Percentiles rank a stretch among this genome's conserved stretches.
These are phyloP conservation scores for Anguilla marmorata DNA, from an alignment of 2,797 vertebrate genomes.

Conservation along the genomic window DNA sequence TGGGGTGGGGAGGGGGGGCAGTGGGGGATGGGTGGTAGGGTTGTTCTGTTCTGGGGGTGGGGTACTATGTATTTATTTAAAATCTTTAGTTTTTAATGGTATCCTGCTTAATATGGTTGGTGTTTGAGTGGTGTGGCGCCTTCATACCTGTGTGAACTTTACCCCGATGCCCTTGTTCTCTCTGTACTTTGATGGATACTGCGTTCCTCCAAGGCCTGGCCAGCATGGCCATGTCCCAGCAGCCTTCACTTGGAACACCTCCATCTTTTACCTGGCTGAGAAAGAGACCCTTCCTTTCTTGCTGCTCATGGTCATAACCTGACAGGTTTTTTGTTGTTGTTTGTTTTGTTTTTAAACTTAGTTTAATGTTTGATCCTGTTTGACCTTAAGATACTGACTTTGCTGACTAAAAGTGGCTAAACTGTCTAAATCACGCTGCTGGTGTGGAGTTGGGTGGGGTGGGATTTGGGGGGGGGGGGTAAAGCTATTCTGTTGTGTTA, in stretches of 20 bases:
- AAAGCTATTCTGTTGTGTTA: background rate
- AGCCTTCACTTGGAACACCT: background rate
- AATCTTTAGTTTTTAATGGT: conserved; percentile 26
- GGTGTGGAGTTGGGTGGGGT: background rate
- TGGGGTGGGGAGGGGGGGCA: background rate
- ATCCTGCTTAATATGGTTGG: conserved; percentile 59
- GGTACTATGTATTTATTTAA: conserved; percentile 56
- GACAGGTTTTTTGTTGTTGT: background rate
- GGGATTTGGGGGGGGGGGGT: background rate
- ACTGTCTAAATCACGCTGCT: background rate
- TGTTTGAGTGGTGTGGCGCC: conserved; percentile 59
- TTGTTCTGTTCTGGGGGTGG: background rate
- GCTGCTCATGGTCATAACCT: background rate
- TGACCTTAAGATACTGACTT: conserved; percentile 27
- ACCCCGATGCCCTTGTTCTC: conserved; percentile 22
- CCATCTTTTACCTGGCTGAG: conserved; percentile 19
- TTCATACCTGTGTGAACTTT: conserved; percentile 41
- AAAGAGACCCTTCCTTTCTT: conserved; percentile 54
- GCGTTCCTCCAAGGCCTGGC: conserved; percentile 18
- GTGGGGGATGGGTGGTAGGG: background rate
- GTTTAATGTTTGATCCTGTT: background rate
- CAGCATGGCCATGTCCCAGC: background rate
- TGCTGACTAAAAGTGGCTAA: conserved; percentile 53
- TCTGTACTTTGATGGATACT: conserved; percentile 46
- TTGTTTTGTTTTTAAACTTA: background rate